Conservation (phyloP, 2,113 vertebrate genomes). For the Porphyrio hochstetteri region DNA sequence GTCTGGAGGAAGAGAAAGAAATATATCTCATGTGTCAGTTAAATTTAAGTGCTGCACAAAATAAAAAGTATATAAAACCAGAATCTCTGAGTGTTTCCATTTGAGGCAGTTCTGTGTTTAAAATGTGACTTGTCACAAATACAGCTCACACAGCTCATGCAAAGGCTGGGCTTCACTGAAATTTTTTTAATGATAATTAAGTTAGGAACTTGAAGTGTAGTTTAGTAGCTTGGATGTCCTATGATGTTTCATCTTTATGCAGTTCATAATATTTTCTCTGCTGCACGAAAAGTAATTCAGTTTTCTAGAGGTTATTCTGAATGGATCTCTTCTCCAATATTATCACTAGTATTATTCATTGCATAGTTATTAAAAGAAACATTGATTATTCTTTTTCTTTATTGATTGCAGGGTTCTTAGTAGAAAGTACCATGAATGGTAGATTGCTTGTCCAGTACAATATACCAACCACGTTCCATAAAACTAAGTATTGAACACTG, state of each 20-base stretch:
- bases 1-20: not conserved
- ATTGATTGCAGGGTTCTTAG: conserved; percentile 32
- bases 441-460: conserved; percentile 4
- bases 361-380: conserved; percentile 55
- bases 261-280: not conserved
- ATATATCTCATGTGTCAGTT: not conserved
- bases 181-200: not conserved
- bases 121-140: not conserved
- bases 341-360: conserved; percentile 29
- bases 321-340: not conserved
- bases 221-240: not conserved
- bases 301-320: not conserved
- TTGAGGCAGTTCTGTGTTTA: not conserved
- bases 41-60: not conserved
- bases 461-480: not conserved
- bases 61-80: not conserved
- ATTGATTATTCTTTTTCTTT: conserved; percentile 29
- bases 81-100: not conserved
- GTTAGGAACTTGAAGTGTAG: not conserved
- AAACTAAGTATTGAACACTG: conserved; percentile 28
- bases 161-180: not conserved
- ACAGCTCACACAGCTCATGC: not conserved
- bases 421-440: conserved; percentile 23
- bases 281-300: not conserved
- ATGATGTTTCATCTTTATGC: not conserved